Conservation (phyloP, 2,797 vertebrate genomes). For the Muscicapa striata region DNA sequence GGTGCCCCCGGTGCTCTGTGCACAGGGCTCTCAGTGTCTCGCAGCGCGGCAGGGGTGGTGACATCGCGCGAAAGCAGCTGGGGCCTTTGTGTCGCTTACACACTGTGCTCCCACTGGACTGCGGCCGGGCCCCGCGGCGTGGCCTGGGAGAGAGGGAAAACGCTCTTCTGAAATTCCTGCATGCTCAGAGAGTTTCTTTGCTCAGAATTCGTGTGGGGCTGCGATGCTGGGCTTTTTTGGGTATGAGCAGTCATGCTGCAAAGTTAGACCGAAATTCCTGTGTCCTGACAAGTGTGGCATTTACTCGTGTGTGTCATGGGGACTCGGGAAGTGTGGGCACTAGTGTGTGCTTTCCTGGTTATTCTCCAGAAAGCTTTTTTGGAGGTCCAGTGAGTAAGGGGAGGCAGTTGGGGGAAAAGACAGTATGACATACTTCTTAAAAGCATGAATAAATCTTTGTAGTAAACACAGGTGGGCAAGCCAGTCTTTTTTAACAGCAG, state of each 20-base stretch:
- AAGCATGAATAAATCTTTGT: background rate
- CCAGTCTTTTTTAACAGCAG: background rate
- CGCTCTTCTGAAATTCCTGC: rapidly evolving
- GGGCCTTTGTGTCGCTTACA: background rate
- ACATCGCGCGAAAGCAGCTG: rapidly evolving
- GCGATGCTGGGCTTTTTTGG: background rate
- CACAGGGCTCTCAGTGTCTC: rapidly evolving
- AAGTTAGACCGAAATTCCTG: background rate
- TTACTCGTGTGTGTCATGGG: background rate
- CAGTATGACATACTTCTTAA: background rate
- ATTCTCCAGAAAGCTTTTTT: background rate
- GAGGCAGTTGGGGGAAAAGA: background rate
- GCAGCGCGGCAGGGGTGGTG: background rate
- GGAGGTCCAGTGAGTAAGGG: background rate
- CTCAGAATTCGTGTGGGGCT: background rate
- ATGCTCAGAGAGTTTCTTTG: rapidly evolving
- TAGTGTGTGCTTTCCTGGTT: background rate
- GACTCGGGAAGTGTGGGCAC: background rate
- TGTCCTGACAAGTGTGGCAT: background rate
- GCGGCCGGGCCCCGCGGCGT: background rate
- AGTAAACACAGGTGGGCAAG: background rate
- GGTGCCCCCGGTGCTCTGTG: background rate
- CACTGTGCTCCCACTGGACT: rapidly evolving
- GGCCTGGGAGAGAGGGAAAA: background rate
- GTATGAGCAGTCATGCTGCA: background rate